Base-by-base conservation (phyloP, 2,113 vertebrate species). In the Thalassoma bifasciatum region DNA sequence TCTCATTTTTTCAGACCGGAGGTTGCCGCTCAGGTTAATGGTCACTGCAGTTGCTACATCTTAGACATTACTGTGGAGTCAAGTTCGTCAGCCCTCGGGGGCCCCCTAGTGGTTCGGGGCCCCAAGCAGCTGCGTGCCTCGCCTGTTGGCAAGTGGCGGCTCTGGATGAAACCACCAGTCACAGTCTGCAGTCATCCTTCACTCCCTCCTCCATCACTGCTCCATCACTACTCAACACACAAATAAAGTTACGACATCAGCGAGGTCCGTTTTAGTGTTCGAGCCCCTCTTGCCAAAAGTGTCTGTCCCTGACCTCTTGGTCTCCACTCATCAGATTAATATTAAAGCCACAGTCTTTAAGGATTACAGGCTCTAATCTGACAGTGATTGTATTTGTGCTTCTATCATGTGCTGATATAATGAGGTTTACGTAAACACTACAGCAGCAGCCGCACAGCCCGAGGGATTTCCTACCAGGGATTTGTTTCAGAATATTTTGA, bases 251-350 rank as follows among this genome's bases (percentile, higher is more conserved):
- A 60, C 7, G 19, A 11, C 30, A 30, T 46, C 23, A 47, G 17
- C 19, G 34, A 47, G 19, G 4, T n/a, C 64, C 26, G 11, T 13
- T 23, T 40, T 2, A 16, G 2, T 60, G 57, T 42, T 3, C 14
- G 4, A 42, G 14, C 40, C 14, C 14, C 3, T 9, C 13, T 42
- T 10, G 19, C 8, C 10, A 8, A 8, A 23, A 24, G 14, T 1
- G 3, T 46, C 14, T 19, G 49, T 38, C 38, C 26, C 19, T 17
- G 40, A n/a, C 13, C 1, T 53, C 59, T 66, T 47, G 3, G 12
- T 22, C 69, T 47, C 0, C 3, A 38, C 38, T 57, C 24, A 58
- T 68, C 44, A 34, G 38, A 56, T 47, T 58, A 34, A 73, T 2
- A 58, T 38, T 49, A 56, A 46, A 21, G 23, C 51, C 9, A 30